phyloP scores from a whole-genome alignment of 2,888 invertebrate genomes.

The Lasioglossum calceatum region DNA sequence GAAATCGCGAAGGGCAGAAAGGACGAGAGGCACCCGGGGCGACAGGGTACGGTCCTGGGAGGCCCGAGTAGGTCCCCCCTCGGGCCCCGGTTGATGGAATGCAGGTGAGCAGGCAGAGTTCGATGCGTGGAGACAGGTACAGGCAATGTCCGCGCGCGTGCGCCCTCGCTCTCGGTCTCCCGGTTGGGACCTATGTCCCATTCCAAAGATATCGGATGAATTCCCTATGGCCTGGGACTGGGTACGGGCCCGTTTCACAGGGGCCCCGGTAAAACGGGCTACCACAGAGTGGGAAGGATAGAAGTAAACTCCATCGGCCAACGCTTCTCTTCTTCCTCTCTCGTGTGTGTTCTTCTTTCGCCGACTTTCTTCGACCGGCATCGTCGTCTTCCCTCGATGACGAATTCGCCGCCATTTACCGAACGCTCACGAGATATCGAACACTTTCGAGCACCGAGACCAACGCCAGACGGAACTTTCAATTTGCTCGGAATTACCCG shows the following conservation, averaged over 20 bases:
- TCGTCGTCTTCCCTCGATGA: conserved; percentile 33
- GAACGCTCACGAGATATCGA: background rate
- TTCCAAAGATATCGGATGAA: conserved; percentile 83
- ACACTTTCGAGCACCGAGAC: background rate
- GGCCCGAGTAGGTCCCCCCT: conserved; percentile 74
- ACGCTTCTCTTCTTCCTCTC: background rate
- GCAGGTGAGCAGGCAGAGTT: conserved; percentile 82
- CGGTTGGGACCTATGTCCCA: conserved; percentile 80
- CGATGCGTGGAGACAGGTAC: conserved; percentile 83
- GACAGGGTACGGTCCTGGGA: conserved; percentile 65
- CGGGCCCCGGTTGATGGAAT: conserved; percentile 79
- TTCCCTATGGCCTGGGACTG: conserved; percentile 49
- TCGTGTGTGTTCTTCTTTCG: background rate
- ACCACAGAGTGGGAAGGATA: background rate
- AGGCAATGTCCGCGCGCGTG: conserved; percentile 77
- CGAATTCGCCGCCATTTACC: conserved; percentile 66
- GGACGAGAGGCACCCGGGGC: background rate
- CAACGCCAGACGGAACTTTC: conserved; percentile 12
- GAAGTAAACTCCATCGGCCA: background rate
- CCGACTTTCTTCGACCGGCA: conserved; percentile 4
- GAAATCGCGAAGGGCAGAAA: background rate
- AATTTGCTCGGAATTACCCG: conserved; percentile 9
- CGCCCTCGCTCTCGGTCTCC: conserved; percentile 10
- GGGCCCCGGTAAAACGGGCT: background rate
- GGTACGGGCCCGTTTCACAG: conserved; percentile 5